phyloP scores from a whole-genome alignment of 2,797 vertebrate species.

The Neomorphus geoffroyi region DNA sequence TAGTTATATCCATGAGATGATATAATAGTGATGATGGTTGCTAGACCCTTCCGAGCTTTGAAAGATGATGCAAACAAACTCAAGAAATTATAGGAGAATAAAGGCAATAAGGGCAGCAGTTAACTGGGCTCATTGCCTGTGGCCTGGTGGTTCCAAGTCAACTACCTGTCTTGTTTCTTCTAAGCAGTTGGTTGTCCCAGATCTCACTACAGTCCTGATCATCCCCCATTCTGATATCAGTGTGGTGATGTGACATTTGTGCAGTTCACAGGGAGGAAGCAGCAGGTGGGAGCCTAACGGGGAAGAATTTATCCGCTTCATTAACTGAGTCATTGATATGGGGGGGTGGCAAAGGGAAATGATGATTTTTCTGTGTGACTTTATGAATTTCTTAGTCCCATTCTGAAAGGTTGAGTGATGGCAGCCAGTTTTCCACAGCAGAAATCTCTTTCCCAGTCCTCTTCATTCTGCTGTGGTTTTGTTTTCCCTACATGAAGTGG shows the following conservation, averaged over 20 bases:
- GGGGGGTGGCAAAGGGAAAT: background rate
- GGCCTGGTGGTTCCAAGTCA: background rate
- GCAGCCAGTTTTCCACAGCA: background rate
- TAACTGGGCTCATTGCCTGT: background rate
- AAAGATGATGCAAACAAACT: background rate
- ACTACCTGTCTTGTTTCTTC: background rate
- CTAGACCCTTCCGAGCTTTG: background rate
- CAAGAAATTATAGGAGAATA: background rate
- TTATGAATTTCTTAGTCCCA: background rate
- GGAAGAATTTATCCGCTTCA: background rate
- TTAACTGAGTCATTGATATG: background rate
- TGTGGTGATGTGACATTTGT: background rate
- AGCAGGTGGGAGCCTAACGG: background rate
- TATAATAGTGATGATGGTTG: background rate
- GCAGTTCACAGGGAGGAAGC: background rate
- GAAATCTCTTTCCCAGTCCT: background rate
- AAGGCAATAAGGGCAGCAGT: background rate
- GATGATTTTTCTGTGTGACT: background rate
- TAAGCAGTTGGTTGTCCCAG: background rate
- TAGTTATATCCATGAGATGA: background rate
- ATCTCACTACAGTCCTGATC: background rate
- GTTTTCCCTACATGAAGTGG: accelerated
- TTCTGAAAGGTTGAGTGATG: background rate
- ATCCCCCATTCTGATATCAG: background rate
- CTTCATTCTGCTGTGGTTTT: background rate